Base-by-base conservation (phyloP, 2,797 vertebrate genomes). In the Lepilemur ruficaudatus region DNA sequence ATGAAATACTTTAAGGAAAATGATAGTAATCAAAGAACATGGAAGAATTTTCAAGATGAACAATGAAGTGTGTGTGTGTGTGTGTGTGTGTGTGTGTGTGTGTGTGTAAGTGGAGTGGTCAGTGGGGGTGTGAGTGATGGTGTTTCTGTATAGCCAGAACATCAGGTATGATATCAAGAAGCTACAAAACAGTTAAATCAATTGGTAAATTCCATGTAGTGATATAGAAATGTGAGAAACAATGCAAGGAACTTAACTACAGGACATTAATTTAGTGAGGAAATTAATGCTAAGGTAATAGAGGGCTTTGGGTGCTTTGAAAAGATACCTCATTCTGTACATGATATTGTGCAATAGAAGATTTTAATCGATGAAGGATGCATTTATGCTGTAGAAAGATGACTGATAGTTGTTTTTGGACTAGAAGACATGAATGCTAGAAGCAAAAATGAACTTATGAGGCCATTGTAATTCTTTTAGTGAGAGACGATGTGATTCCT, bases 321-420 rank as follows among this genome's bases (percentile, higher is more conserved):
- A 82, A 75, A 91, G 30, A 57, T 41, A 38, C 35, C 8, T 57
- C 30, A 20, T 87, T 59, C 41, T 43, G 35, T 22, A 82, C 15
- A 35, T 50, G 25, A 55, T 12, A 5, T 32, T 70, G 52, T 78
- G 38, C 28, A n/a, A 10, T 43, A 79, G 73, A 86, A 95, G 72
- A 95, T 89, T 94, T 90, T 78, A 93, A 82, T 90, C 69, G 67
- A 22, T 1, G 63, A 84, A 87, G 59, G 82, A 91, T 78, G 55
- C 48, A 7, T 72, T 86, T 63, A 25, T 67, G 22, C 41, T 86
- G 50, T 57, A 76, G 84, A 89, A n/a, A 25, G 72, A 78, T 70
- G 85, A 75, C 38, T 55, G 63, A 20, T 32, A 2, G 0, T 70
- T 95, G 79, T 79, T 93, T 88, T 67, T 70, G 79, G 63, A 76